Evolutionary conservation across 2,113 vertebrate species (phyloP).

Genomic region (Chloroceryle aenea): DNA sequence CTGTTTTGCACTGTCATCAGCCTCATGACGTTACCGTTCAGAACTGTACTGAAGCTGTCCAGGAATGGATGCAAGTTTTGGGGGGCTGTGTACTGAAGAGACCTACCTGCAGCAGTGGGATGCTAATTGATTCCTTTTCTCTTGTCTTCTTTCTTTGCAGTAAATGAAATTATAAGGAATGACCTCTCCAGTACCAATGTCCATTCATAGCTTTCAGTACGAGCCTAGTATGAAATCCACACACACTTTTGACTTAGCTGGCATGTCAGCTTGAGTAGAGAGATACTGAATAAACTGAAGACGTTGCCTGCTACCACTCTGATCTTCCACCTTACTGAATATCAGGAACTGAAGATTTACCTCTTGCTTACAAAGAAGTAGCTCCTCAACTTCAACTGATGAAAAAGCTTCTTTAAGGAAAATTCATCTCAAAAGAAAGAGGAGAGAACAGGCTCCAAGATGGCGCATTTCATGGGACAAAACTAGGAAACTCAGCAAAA

Average conservation of each 20-base stretch:
- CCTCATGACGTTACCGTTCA: neutral
- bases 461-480: slow-evolving; percentile 18
- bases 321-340: slow-evolving; percentile 38
- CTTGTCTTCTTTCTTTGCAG: slow-evolving; percentile 81
- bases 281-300: slow-evolving; percentile 4
- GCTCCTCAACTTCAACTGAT: slow-evolving; percentile 6
- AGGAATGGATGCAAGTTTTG: neutral
- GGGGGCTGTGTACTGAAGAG: neutral
- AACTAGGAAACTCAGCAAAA: slow-evolving; percentile 33
- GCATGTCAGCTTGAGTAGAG: neutral
- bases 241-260: neutral
- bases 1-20: neutral
- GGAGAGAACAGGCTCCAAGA: neutral
- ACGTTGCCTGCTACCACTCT: slow-evolving; percentile 29
- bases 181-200: slow-evolving; percentile 91
- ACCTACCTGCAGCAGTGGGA: neutral
- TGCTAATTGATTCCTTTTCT: slow-evolving; percentile 34
- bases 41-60: neutral
- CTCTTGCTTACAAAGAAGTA: neutral
- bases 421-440: slow-evolving; percentile 67
- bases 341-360: slow-evolving; percentile 47
- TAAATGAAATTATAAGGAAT: slow-evolving; percentile 97
- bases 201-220: slow-evolving; percentile 70
- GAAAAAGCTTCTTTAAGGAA: slow-evolving; percentile 18
- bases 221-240: neutral